A percentile compares a stretch with the other conserved stretches of the same genome.
phyloP scores from a whole-genome alignment of 2,797 vertebrate genomes.

The Leptodactylus fallax region DNA sequence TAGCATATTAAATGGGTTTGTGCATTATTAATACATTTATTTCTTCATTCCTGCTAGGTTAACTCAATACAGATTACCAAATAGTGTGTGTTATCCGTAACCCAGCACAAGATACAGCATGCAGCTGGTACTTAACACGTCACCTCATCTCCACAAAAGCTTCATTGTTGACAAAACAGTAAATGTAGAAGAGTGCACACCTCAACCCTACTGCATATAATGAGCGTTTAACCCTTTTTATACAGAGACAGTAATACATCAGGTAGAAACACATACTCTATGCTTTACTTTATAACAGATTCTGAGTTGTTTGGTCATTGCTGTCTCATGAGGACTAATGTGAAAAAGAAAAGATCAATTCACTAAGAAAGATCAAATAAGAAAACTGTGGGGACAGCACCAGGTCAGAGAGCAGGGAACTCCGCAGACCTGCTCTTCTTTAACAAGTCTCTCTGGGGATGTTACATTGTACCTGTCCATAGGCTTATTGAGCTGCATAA shows the following conservation, averaged over 20 bases:
- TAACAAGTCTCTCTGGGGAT: constrained; percentile 87
- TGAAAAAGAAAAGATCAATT: constrained; percentile 80
- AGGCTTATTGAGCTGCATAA: constrained; percentile 92
- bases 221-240: constrained; percentile 19
- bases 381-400: constrained; percentile 84
- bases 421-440: constrained; percentile 96
- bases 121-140: constrained; percentile 62
- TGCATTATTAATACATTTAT: constrained; percentile 68
- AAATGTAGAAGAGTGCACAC: constrained; percentile 72
- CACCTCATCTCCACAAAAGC: constrained; percentile 51
- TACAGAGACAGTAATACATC: too few relatives aligned
- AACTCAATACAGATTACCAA: constrained; percentile 73
- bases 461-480: constrained; percentile 94
- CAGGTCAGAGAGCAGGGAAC: constrained; percentile 85
- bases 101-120: constrained; percentile 63
- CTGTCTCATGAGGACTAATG: constrained; percentile 81
- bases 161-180: constrained; percentile 64
- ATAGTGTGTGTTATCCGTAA: constrained; percentile 74
- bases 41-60: constrained; percentile 72
- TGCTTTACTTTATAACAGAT: constrained; percentile 11
- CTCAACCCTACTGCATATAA: constrained; percentile 9
- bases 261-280: not conserved
- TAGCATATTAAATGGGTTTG: not conserved
- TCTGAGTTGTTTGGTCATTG: constrained; percentile 81
- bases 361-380: constrained; percentile 85